These are phyloP conservation scores for rabbit (Oryctolagus cuniculus) DNA, from an alignment of 2,113 vertebrate species.

Conservation along the genomic window DNA sequence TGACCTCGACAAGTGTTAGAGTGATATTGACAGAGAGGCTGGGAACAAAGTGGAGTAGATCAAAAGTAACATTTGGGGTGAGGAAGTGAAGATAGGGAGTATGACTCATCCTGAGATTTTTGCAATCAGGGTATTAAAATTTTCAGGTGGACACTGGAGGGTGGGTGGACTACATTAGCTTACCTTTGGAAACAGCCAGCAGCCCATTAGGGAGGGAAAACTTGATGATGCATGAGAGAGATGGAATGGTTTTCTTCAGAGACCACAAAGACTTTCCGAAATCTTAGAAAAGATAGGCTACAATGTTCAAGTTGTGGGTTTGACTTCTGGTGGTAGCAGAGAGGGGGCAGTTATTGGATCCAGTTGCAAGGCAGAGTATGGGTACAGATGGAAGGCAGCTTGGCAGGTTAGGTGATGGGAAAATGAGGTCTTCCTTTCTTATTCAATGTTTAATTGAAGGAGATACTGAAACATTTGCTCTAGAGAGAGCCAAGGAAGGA, in stretches of 20 bases:
- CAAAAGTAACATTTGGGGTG: not conserved
- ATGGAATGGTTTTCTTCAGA: not conserved
- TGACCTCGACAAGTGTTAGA: not conserved
- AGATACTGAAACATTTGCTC: slow-evolving; percentile 55
- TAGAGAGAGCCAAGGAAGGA: slow-evolving; percentile 37
- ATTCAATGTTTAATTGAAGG: slow-evolving; percentile 53
- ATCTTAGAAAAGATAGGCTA: not conserved
- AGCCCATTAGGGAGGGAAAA: not conserved
- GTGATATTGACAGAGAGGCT: not conserved
- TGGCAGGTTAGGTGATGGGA: not conserved
- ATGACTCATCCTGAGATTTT: not conserved
- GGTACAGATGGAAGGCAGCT: not conserved
- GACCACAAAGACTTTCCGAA: not conserved
- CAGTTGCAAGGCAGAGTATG: not conserved
- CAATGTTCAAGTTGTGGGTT: not conserved
- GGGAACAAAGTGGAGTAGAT: not conserved
- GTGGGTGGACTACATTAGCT: fast-evolving
- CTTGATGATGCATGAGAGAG: not conserved
- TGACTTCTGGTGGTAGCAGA: not conserved
- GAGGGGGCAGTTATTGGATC: not conserved
- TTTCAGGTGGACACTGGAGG: not conserved
- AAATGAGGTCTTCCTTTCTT: slow-evolving; percentile 26
- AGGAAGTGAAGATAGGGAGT: not conserved
- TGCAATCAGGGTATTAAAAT: not conserved
- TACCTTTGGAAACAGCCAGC: not conserved